phyloP scores from a whole-genome alignment of 2,113 vertebrate genomes.

The Butorides virescens region DNA sequence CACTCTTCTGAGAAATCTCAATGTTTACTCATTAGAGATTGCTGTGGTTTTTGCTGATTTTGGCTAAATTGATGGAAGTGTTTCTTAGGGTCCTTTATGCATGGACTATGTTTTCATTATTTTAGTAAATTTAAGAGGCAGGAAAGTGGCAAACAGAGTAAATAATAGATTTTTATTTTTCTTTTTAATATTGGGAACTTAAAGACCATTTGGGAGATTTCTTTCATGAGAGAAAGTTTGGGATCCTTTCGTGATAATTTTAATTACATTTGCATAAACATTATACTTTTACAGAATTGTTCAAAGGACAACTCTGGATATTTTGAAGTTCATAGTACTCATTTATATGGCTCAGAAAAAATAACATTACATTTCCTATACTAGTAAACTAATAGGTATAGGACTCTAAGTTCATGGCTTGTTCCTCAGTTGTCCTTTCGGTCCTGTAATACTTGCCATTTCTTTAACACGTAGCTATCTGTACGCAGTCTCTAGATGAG shows the following conservation, averaged over 20 bases:
- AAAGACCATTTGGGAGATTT: not conserved
- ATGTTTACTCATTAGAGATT: not conserved
- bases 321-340: not conserved
- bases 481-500: conserved; percentile 28
- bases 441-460: not conserved
- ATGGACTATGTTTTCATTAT: not conserved
- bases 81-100: not conserved
- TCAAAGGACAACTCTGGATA: not conserved
- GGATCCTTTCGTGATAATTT: not conserved
- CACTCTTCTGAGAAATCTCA: not conserved
- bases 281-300: not conserved
- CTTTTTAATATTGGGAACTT: not conserved
- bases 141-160: not conserved
- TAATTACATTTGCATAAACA: not conserved
- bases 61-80: not conserved
- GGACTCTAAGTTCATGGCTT: not conserved
- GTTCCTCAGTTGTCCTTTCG: not conserved
- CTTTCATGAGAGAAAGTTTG: not conserved
- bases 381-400: not conserved
- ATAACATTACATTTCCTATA: not conserved
- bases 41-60: not conserved
- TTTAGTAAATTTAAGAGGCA: not conserved
- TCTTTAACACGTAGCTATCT: conserved; percentile 2
- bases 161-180: not conserved
- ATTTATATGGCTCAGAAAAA: not conserved